A percentile compares a stretch with the other conserved stretches of the same genome.
These are phyloP conservation scores for Connochaetes taurinus DNA, from an alignment of 2,113 vertebrate species.

Conservation along the genomic window DNA sequence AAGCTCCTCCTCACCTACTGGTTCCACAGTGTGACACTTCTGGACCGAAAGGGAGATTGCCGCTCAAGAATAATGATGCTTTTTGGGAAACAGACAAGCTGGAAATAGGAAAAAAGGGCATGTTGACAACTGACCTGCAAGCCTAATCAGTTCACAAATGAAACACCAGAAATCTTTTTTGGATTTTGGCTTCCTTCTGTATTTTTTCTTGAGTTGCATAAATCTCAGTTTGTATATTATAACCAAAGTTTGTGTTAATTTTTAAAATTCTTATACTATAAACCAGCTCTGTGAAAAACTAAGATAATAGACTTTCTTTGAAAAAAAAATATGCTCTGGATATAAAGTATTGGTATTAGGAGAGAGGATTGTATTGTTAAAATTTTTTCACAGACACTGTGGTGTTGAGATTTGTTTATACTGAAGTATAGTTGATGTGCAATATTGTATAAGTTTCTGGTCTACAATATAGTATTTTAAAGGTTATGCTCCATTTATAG, in stretches of 20 bases:
- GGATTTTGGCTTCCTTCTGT: not conserved
- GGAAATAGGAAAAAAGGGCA: not conserved
- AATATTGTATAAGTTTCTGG: not conserved
- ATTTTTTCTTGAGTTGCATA: not conserved
- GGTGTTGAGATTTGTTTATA: not conserved
- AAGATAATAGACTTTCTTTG: not conserved
- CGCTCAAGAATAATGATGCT: not conserved
- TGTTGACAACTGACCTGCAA: not conserved
- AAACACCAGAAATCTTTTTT: not conserved
- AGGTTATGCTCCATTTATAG: not conserved
- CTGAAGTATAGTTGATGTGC: not conserved
- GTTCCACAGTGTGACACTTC: not conserved
- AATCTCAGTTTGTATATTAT: not conserved
- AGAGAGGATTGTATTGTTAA: not conserved
- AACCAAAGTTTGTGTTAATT: not conserved
- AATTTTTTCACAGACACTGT: not conserved
- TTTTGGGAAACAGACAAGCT: not conserved
- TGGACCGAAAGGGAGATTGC: not conserved
- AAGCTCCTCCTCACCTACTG: rapidly evolving
- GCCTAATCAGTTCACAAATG: not conserved
- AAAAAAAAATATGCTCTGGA: not conserved
- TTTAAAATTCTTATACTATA: not conserved
- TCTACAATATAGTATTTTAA: not conserved
- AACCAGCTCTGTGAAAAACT: not conserved
- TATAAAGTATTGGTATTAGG: not conserved